phyloP scores from a whole-genome alignment of 2,113 vertebrate species.

The Plectropomus leopardus region DNA sequence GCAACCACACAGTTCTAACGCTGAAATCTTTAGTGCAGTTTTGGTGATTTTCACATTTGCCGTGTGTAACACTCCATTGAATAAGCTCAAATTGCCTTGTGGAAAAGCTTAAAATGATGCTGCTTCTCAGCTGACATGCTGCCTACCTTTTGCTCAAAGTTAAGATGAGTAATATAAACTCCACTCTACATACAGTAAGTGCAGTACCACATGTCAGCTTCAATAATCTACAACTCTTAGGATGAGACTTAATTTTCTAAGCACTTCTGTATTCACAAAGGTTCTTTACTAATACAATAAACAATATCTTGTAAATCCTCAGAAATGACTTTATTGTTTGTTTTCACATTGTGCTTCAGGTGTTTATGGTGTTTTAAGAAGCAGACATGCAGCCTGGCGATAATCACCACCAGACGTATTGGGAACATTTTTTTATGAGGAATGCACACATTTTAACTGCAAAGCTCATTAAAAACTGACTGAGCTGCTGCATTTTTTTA shows the following conservation, averaged over 20 bases:
- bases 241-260: not conserved
- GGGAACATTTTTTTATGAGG: conserved; percentile 35
- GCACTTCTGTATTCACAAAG: not conserved
- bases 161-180: too few species aligned
- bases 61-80: not conserved
- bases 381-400: conserved; percentile 36
- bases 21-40: not conserved
- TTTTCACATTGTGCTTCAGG: conserved; percentile 40
- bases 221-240: not conserved
- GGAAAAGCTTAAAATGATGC: not conserved
- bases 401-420: conserved; percentile 64
- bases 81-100: not conserved
- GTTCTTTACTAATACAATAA: not conserved
- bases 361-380: conserved; percentile 50
- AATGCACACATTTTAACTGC: conserved; percentile 55
- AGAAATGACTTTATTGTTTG: conserved; percentile 35
- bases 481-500: conserved; percentile 35
- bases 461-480: conserved; percentile 54
- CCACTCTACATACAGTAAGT: not conserved
- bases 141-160: not conserved
- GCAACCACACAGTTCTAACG: not conserved
- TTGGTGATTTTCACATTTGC: not conserved
- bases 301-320: conserved; percentile 1
- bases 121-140: not conserved
- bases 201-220: not conserved